phyloP scores from a whole-genome alignment of 2,888 invertebrate species.

The Tinea semifulvella region DNA sequence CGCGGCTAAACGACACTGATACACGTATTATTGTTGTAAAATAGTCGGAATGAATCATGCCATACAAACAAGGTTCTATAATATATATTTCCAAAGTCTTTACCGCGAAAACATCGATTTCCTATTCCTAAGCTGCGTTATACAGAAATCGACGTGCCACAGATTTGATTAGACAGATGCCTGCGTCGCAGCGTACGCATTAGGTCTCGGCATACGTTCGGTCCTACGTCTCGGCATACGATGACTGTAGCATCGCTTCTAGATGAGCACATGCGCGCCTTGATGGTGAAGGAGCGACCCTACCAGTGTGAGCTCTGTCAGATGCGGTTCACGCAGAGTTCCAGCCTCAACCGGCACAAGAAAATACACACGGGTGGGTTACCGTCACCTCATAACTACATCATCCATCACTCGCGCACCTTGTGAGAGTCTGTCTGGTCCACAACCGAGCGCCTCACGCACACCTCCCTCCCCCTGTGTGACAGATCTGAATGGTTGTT shows the following conservation, averaged over 20 bases:
- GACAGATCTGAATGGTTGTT: slow-evolving; percentile 43
- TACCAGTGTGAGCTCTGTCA: slow-evolving; percentile 74
- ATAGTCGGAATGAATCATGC: too few relatives aligned
- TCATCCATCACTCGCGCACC: slow-evolving; percentile 15
- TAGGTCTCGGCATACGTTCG: background rate
- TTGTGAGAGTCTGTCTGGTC: slow-evolving; percentile 12
- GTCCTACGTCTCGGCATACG: too few relatives aligned
- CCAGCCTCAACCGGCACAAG: slow-evolving; percentile 76
- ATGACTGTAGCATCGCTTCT: slow-evolving; percentile 46
- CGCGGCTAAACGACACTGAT: too few relatives aligned
- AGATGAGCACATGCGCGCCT: slow-evolving; percentile 65
- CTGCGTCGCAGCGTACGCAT: slow-evolving; percentile 18
- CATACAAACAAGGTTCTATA: too few relatives aligned
- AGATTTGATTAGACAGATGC: too few relatives aligned
- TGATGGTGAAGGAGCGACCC: slow-evolving; percentile 66
- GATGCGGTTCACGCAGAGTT: slow-evolving; percentile 77
- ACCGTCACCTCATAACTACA: slow-evolving; percentile 29
- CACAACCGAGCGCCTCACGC: slow-evolving; percentile 67
- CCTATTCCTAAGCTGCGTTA: too few relatives aligned
- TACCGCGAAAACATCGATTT: too few relatives aligned
- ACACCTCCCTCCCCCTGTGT: slow-evolving; percentile 57
- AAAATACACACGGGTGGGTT: slow-evolving; percentile 73
- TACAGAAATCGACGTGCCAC: too few relatives aligned
- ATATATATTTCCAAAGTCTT: too few relatives aligned
- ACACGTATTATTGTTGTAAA: too few relatives aligned